Base-by-base conservation (phyloP, 2,888 invertebrate species). In the Melipona beecheii region DNA sequence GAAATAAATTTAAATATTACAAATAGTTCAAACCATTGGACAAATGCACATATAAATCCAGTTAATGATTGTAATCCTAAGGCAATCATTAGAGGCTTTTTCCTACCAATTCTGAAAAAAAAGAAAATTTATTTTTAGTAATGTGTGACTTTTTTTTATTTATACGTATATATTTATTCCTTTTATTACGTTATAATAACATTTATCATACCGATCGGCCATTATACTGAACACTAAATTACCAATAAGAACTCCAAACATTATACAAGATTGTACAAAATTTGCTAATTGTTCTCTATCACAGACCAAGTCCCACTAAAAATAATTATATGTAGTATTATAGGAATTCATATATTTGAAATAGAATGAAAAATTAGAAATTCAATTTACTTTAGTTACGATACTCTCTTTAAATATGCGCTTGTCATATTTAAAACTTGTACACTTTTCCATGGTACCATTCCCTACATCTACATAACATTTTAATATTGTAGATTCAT, bases 301-400 rank as follows among this genome's bases (percentile, higher is more conserved):
- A 87, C 96, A 96, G 79, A 96, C 96, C 56, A 96, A 94, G 90
- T 96, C 90, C 96, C 96, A 96, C 94, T 96, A 90, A 71, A 93
- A 93, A 80, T 27, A 60, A 75, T 77, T 71, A 72, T 50, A 43
- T 60, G 17, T 72, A 31, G 36, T 36, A 54, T 27, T 24, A 21
- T 5, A 9, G 52, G 68, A 2, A 60, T 13, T n/a, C 15, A 49
- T 31, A 11, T 49, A 4, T 11, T 82, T 27, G 2, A 66, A 56
- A 3, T 15, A 27, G 9, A 21, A 60, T 19, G n/a, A 62, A 21
- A 27, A 36, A 50, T 60, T 19, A 31, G 21, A 9, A 9, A 2
- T 60, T 65, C 2, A 78, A 77, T 78, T 81, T 83, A 95, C 95
- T 94, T 95, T 96, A 0, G 96, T 96, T 54, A 96, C 95, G 62